A percentile compares a stretch with the other conserved stretches of the same genome.
Evolutionary conservation across 2,888 invertebrate genomes (phyloP).

Genomic region (Himalopsyche anomala): DNA sequence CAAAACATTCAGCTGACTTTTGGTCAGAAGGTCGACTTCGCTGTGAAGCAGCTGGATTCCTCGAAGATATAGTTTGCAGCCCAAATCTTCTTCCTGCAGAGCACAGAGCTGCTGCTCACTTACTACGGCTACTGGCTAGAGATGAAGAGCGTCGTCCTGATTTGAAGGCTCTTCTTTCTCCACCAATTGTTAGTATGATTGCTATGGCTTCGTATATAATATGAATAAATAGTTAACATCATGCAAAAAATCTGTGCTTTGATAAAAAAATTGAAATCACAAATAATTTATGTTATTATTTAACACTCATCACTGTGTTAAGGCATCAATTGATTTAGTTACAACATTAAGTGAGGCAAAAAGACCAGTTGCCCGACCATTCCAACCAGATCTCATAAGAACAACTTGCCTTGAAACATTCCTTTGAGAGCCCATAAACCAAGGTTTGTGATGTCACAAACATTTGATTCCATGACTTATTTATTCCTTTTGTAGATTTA

Average conservation of each 20-base stretch:
- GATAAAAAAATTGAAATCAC: too few species aligned
- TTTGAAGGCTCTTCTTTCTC: conserved; percentile 81
- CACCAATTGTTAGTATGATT: conserved; percentile 83
- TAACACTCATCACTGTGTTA: too few species aligned
- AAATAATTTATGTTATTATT: too few species aligned
- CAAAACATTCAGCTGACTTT: conserved; percentile 93
- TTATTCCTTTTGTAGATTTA: neutral
- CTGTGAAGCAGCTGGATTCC: conserved; percentile 87
- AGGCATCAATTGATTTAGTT: too few species aligned
- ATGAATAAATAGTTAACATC: too few species aligned
- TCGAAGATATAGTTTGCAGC: conserved; percentile 90
- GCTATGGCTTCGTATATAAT: too few species aligned
- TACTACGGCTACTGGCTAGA: conserved; percentile 86
- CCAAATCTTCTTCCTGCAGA: conserved; percentile 91
- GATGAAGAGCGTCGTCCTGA: conserved; percentile 85
- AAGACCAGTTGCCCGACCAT: too few species aligned
- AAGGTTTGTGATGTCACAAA: too few species aligned
- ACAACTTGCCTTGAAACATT: neutral
- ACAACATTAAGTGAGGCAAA: too few species aligned
- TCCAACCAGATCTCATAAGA: too few species aligned
- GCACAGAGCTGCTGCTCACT: conserved; percentile 91
- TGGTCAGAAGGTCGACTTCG: conserved; percentile 86
- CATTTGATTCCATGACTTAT: too few species aligned
- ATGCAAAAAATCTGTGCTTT: too few species aligned
- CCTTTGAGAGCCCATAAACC: neutral